Evolutionary conservation across 2,113 vertebrate species (phyloP), one percentile per base, ranked within the genome.

Genomic region (Epinephelus fuscoguttatus): DNA sequence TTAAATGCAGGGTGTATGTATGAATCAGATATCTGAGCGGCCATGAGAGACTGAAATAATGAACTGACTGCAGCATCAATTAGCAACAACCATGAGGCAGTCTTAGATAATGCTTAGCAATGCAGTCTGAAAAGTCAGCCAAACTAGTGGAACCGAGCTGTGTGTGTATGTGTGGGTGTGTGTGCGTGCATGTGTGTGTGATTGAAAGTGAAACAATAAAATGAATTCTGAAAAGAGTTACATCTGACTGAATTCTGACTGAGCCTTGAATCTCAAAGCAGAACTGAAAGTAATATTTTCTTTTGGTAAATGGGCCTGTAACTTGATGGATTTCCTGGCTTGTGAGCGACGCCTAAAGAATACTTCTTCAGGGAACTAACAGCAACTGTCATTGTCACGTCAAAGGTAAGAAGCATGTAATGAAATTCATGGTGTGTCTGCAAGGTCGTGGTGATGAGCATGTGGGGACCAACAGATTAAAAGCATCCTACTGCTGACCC

Each of bases 31-130:
- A 83, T 83, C 73, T 64, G 81, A 85, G 79, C 80, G 10, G 81
- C 87, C 86, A 82, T 77, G 75, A 64, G 85, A 89, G 79, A 87
- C 85, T 87, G 83, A 89, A 87, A 90, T 91, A 90, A 93, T 89
- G 81, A 91, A 91, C 80, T 66, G 78, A 80, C 73, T 84, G 72
- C 50, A 72, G 83, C 90, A 91, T 90, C 90, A 93, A 91, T 93
- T 90, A 93, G 87, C 70, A 79, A 73, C 63, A 84, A 89, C 79
- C 85, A 85, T 4, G 67, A 91, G 85, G 79, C 74, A 76, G 72
- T 25, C 78, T 86, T 60, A 85, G 89, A 91, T 92, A 91, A 85
- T 84, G 88, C 86, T 92, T 84, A 89, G 86, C 76, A 30, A 77
- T 88, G 88, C 90, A 88, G 78, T 90, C 71, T 82, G 83, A 90